These are phyloP conservation scores for Telmatochromis sp. DNA, from an alignment of 2,113 vertebrate species.

Conservation along the genomic window DNA sequence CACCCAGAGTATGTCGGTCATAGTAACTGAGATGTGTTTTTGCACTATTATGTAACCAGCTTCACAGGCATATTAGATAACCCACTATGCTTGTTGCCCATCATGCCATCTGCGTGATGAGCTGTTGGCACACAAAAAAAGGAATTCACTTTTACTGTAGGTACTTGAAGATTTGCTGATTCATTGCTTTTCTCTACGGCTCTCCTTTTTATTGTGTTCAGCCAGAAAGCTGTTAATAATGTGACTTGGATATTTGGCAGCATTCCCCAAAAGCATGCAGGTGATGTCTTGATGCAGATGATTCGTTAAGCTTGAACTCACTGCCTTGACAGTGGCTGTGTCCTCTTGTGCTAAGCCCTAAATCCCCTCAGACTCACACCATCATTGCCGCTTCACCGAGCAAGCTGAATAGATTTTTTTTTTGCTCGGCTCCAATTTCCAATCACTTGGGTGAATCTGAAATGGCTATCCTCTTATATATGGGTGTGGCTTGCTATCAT, in stretches of 20 bases:
- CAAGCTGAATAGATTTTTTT: slow-evolving; percentile 12
- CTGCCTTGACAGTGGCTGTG: not conserved
- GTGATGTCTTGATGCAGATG: slow-evolving; percentile 21
- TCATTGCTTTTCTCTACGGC: not conserved
- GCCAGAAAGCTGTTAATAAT: not conserved
- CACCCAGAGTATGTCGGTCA: not conserved
- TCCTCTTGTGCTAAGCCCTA: slow-evolving; percentile 30
- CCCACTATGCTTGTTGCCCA: not conserved
- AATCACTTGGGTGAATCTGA: slow-evolving; percentile 15
- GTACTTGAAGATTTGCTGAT: not conserved
- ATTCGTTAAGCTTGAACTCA: slow-evolving; percentile 19
- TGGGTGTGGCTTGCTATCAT: not conserved
- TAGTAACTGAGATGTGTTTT: not conserved
- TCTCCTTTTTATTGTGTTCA: not conserved
- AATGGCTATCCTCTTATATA: not conserved
- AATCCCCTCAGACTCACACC: slow-evolving; percentile 31
- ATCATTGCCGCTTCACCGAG: not conserved
- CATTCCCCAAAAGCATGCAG: not conserved
- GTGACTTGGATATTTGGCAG: not conserved
- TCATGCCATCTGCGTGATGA: not conserved
- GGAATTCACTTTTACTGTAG: not conserved
- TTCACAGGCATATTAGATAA: not conserved
- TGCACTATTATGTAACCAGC: slow-evolving; percentile 21
- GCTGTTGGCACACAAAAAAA: not conserved
- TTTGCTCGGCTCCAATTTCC: not conserved